Conservation (phyloP, 2,797 vertebrate genomes). For the Sebastes goodei region DNA sequence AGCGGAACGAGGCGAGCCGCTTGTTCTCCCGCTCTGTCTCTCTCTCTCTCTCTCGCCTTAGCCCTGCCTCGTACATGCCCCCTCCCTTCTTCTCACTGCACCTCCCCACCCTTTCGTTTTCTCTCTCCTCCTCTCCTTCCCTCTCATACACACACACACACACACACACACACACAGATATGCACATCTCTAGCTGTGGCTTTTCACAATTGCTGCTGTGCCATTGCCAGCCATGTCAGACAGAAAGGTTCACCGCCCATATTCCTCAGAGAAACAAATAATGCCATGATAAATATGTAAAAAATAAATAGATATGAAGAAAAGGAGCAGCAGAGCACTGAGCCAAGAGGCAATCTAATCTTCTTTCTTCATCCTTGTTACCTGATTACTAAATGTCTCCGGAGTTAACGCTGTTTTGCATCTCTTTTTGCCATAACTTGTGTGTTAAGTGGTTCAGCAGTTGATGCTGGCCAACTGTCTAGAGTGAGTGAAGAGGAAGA, state of each 20-base stretch:
- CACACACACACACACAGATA: constrained; percentile 9
- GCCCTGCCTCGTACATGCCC: constrained; percentile 52
- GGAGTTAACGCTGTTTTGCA: constrained; percentile 34
- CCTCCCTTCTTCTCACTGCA: constrained; percentile 63
- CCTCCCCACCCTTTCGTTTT: constrained; percentile 70
- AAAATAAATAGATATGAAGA: constrained; percentile 64
- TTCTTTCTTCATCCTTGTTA: constrained; percentile 37
- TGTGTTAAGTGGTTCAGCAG: constrained; percentile 34
- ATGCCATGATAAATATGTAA: constrained; percentile 69
- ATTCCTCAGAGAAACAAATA: constrained; percentile 69
- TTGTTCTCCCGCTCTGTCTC: constrained; percentile 40
- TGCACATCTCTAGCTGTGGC: constrained; percentile 55
- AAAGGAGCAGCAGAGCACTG: constrained; percentile 45
- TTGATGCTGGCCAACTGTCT: constrained; percentile 64
- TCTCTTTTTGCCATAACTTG: constrained; percentile 30
- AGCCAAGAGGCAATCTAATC: constrained; percentile 52
- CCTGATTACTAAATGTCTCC: constrained; percentile 46
- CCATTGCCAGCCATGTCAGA: constrained; percentile 75
- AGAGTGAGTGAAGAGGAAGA: constrained; percentile 70
- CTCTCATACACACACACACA: constrained; percentile 20
- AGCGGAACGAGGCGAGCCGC: constrained; percentile 71
- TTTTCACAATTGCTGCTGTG: constrained; percentile 80
- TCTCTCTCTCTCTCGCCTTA: constrained; percentile 39
- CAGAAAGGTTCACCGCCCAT: constrained; percentile 72
- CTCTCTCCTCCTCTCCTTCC: constrained; percentile 57